phyloP scores from a whole-genome alignment of 2,113 vertebrate genomes.

The Mesoclemmys tuberculata region DNA sequence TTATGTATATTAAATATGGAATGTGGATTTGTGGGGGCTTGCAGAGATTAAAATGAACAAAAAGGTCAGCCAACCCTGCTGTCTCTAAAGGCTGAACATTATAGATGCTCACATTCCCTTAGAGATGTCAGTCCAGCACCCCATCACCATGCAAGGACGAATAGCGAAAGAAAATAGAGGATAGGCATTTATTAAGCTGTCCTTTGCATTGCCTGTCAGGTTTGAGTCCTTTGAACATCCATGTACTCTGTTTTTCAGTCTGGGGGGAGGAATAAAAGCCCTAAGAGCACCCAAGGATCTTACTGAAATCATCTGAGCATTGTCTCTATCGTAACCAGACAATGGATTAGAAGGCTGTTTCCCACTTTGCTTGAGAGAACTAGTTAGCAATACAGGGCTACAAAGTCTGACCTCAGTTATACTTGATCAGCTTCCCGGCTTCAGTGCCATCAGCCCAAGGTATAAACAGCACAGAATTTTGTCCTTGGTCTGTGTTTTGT shows the following conservation, averaged over 20 bases:
- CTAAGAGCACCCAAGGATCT: background rate
- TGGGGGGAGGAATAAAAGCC: background rate
- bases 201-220: background rate
- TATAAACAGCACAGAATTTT: background rate
- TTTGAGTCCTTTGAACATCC: background rate
- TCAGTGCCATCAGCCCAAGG: background rate
- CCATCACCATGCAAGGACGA: background rate
- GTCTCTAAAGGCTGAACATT: background rate
- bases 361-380: background rate
- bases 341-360: background rate
- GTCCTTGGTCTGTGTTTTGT: background rate
- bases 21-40: background rate
- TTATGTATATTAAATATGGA: background rate
- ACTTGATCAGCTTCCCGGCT: background rate
- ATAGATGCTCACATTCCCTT: background rate
- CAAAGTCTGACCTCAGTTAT: background rate
- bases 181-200: background rate
- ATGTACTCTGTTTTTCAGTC: background rate
- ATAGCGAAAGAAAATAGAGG: background rate
- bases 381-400: background rate
- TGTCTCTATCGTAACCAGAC: background rate
- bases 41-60: background rate
- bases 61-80: background rate
- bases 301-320: background rate
- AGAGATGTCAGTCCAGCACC: background rate